A percentile compares a stretch with the other conserved stretches of the same genome.
Conservation (phyloP, 2,113 vertebrate species). For the Calcarius ornatus region DNA sequence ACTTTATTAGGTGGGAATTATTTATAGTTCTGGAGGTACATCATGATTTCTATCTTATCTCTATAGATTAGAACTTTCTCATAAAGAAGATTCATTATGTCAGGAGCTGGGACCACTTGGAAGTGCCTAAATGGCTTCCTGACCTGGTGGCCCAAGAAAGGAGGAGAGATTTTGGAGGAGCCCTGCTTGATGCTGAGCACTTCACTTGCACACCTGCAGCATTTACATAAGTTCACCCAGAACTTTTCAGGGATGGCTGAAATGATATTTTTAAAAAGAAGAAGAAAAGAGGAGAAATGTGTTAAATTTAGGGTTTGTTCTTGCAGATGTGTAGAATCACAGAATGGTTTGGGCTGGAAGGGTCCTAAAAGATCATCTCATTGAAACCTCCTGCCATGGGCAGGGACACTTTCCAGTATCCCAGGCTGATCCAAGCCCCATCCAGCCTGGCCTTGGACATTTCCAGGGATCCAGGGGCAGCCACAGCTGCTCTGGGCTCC, state of each 20-base stretch:
- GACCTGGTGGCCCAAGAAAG: background rate
- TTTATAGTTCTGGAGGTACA: background rate
- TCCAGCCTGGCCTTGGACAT: background rate
- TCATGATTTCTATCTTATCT: background rate
- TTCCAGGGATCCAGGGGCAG: background rate
- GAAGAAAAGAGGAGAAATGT: accelerated
- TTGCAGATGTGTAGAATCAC: background rate
- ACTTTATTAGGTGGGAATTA: background rate
- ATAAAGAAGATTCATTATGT: background rate
- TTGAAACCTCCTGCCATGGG: background rate
- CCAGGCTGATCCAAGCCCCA: accelerated
- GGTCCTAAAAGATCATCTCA: background rate
- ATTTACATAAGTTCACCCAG: background rate
- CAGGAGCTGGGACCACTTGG: background rate
- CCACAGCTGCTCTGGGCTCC: background rate
- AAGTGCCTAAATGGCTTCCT: background rate
- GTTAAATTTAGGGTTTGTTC: background rate
- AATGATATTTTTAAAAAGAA: background rate
- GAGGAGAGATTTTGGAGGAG: background rate
- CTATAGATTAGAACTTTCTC: background rate
- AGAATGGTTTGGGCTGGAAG: background rate
- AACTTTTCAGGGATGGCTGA: background rate
- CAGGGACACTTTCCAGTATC: background rate
- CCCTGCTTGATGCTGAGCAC: background rate
- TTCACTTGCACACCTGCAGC: background rate